Percentiles rank a stretch among this genome's conserved stretches.
phyloP scores from a whole-genome alignment of 2,888 invertebrate species.

The Drosophila atripex region DNA sequence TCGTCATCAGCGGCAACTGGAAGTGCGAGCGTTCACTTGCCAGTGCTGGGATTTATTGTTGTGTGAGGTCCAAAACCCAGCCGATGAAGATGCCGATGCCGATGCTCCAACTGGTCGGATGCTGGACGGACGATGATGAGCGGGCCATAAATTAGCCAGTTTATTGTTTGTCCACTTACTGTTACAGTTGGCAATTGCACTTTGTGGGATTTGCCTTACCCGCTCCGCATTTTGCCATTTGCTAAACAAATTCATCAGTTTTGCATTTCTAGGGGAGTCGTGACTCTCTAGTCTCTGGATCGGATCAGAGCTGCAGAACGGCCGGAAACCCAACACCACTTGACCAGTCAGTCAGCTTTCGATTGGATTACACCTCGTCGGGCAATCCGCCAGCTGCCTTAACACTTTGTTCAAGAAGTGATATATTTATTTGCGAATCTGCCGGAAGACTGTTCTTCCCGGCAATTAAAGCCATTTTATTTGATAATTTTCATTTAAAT shows the following conservation, averaged over 20 bases:
- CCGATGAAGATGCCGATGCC: slow-evolving; percentile 32
- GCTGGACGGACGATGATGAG: slow-evolving; percentile 29
- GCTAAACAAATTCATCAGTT: slow-evolving; percentile 66
- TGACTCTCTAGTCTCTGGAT: not conserved
- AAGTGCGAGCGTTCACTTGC: slow-evolving; percentile 48
- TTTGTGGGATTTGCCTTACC: slow-evolving; percentile 58
- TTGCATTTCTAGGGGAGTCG: slow-evolving; percentile 20
- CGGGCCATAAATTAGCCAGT: slow-evolving; percentile 71
- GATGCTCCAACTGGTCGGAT: slow-evolving; percentile 33
- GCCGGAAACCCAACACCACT: slow-evolving; percentile 62
- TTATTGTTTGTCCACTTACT: slow-evolving; percentile 73
- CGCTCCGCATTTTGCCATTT: slow-evolving; percentile 46
- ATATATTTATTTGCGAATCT: not conserved
- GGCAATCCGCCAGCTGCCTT: slow-evolving; percentile 20
- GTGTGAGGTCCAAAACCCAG: slow-evolving; percentile 59
- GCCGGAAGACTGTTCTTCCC: not conserved
- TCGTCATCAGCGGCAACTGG: slow-evolving; percentile 60
- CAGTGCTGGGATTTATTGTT: slow-evolving; percentile 44
- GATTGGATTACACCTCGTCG: slow-evolving; percentile 61
- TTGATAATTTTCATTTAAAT: not conserved
- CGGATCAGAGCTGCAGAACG: slow-evolving; percentile 13
- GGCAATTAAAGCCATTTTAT: not conserved
- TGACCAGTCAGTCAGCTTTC: slow-evolving; percentile 38
- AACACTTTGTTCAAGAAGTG: slow-evolving; percentile 12
- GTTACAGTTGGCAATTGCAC: slow-evolving; percentile 70